These are phyloP conservation scores for Embiotoca jacksoni DNA, from an alignment of 2,113 vertebrate species.

Conservation along the genomic window DNA sequence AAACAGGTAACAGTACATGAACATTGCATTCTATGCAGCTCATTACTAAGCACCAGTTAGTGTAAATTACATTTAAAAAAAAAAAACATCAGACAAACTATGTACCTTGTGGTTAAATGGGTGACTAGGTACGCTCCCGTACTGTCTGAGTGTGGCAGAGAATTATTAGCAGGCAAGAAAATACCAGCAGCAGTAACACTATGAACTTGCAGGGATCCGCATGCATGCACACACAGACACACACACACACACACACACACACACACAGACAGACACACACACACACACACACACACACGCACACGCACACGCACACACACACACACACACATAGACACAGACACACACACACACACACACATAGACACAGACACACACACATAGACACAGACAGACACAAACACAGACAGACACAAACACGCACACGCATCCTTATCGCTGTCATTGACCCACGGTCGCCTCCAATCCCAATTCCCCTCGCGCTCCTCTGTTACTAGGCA, in stretches of 20 bases:
- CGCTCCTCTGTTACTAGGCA: conserved; percentile 83
- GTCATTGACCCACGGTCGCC: conserved; percentile 62
- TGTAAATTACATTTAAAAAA: conserved; percentile 11
- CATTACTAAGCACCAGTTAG: not conserved
- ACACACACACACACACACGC: no score
- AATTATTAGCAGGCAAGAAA: conserved; percentile 20
- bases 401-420: no score
- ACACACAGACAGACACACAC: conserved; percentile 6
- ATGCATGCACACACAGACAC: not conserved
- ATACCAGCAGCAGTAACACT: conserved; percentile 10
- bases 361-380: no score
- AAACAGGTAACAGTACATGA: not conserved
- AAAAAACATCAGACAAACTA: conserved; percentile 10
- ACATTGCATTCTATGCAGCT: conserved; percentile 3
- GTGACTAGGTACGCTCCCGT: not conserved
- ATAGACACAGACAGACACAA: no score
- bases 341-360: no score
- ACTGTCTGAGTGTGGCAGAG: conserved; percentile 16
- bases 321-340: no score
- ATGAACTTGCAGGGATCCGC: conserved; percentile 1
- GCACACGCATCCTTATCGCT: conserved; percentile 58
- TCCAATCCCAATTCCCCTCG: conserved; percentile 56
- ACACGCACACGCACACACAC: no score
- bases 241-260: conserved; percentile 23
- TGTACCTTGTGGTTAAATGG: conserved; percentile 16